Percentiles rank a stretch among this genome's conserved stretches.
These are phyloP conservation scores for Pantala flavescens DNA, from an alignment of 1,140 invertebrate species.

Conservation along the genomic window DNA sequence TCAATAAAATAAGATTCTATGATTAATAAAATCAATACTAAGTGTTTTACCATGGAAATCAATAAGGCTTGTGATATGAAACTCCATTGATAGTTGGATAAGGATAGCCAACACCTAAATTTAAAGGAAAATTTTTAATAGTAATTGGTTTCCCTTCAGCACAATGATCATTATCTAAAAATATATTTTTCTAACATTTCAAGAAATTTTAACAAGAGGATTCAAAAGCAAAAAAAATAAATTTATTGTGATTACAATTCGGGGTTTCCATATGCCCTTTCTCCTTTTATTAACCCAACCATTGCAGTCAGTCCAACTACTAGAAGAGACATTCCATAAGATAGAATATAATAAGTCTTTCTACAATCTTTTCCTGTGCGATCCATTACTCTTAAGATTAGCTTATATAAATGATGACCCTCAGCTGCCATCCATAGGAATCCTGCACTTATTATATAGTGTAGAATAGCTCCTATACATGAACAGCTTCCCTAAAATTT, in stretches of 20 bases:
- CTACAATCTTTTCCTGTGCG: constrained; percentile 20
- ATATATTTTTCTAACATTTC: background rate
- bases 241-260: constrained; percentile 19
- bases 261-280: constrained; percentile 25
- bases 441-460: constrained; percentile 47
- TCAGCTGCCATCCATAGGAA: constrained; percentile 51
- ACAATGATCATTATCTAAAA: background rate
- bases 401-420: constrained; percentile 40
- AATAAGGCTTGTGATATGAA: background rate
- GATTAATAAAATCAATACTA: background rate
- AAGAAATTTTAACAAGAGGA: background rate
- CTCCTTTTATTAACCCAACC: constrained; percentile 15
- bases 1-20: background rate
- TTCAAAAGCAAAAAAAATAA: background rate
- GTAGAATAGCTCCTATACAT: constrained; percentile 44
- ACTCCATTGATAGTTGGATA: background rate
- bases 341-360: constrained; percentile 35
- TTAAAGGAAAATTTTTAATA: background rate
- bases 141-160: background rate
- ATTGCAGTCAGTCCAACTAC: constrained; percentile 34
- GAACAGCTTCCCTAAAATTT: constrained; percentile 36
- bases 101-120: background rate
- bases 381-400: constrained; percentile 32
- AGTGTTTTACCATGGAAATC: background rate
- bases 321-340: constrained; percentile 39